Evolutionary conservation across 2,113 vertebrate genomes (phyloP).

Genomic region (Perca flavescens): DNA sequence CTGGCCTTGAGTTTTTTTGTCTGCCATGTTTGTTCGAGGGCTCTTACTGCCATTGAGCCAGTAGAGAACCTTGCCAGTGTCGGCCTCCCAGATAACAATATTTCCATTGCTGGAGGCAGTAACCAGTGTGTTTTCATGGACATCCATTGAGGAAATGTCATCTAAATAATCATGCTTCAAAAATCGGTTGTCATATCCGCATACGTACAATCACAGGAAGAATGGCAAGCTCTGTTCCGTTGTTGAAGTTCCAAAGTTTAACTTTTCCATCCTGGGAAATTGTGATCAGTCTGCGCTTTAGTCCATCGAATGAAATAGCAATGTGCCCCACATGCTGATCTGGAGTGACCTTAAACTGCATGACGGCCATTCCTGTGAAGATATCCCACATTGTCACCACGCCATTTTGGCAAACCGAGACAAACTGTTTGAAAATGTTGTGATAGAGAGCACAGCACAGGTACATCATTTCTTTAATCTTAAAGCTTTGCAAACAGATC

Average conservation of each 20-base stretch:
- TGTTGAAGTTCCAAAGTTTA: conserved; percentile 50
- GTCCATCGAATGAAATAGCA: conserved; percentile 16
- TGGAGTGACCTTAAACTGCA: too few species aligned
- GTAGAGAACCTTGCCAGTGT: neutral
- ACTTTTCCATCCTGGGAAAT: conserved; percentile 8
- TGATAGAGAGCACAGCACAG: too few species aligned
- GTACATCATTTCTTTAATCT: too few species aligned
- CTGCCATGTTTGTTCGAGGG: too few species aligned
- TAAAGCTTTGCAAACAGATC: too few species aligned
- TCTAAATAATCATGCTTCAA: conserved; percentile 6
- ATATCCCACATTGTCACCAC: too few species aligned
- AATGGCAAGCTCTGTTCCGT: neutral
- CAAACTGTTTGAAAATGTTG: too few species aligned
- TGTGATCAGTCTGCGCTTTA: conserved; percentile 11
- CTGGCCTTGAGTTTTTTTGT: too few species aligned
- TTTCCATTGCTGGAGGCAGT: conserved; percentile 29
- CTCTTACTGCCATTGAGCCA: neutral
- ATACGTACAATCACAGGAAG: neutral
- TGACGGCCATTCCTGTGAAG: too few species aligned
- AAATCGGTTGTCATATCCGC: accelerated
- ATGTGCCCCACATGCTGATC: neutral
- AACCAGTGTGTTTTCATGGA: neutral
- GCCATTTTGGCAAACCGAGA: too few species aligned
- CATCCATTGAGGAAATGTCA: conserved; percentile 27
- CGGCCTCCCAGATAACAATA: neutral